Evolutionary conservation across 2,797 vertebrate genomes (phyloP).

Genomic region (Paramormyrops hopkinsi): DNA sequence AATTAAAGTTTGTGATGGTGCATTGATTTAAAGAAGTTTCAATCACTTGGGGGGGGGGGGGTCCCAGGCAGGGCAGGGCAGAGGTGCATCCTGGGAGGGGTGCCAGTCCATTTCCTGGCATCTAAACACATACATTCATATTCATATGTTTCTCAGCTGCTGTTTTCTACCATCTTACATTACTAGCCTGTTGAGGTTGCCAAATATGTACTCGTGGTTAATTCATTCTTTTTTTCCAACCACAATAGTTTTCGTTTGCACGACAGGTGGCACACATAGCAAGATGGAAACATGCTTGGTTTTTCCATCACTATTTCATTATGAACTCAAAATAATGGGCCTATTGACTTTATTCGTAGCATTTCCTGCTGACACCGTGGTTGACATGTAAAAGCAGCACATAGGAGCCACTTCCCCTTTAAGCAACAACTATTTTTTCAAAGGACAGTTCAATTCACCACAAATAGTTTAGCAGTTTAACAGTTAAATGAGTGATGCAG

Average conservation of each 20-base stretch:
- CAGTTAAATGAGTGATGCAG: neutral
- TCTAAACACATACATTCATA: neutral
- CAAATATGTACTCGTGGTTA: neutral
- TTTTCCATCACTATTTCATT: neutral
- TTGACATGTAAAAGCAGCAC: neutral
- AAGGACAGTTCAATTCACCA: neutral
- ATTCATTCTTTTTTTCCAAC: neutral
- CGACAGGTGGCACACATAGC: neutral
- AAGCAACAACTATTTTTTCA: neutral
- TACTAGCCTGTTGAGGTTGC: neutral
- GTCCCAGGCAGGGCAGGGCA: neutral
- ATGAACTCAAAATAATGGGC: neutral
- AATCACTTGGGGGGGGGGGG: neutral
- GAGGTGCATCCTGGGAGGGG: neutral
- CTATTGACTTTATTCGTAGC: neutral
- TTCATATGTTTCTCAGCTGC: neutral
- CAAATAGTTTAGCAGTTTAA: neutral
- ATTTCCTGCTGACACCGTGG: conserved; percentile 19
- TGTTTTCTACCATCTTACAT: neutral
- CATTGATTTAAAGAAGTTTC: neutral
- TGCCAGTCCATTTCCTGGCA: neutral
- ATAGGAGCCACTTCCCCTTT: neutral
- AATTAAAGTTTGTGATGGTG: neutral
- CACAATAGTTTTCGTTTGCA: neutral
- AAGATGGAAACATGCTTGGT: neutral